Percentiles rank a stretch among this genome's conserved stretches.
Evolutionary conservation across 1,140 invertebrate genomes (phyloP).

Genomic region (Diachasmimorpha longicaudata): DNA sequence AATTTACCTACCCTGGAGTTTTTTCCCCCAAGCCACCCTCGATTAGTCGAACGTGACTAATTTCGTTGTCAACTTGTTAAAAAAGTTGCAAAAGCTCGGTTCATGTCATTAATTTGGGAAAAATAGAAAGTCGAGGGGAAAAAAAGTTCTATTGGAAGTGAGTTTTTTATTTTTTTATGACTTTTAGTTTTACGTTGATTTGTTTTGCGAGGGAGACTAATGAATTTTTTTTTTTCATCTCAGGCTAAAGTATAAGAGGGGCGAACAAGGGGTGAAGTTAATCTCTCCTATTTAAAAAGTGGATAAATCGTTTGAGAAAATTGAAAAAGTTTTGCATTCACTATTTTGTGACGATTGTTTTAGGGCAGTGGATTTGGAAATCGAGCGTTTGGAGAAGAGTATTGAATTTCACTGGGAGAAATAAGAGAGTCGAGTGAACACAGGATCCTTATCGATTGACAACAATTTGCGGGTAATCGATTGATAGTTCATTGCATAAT

Average conservation of each 20-base stretch:
- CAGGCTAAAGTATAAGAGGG: neutral
- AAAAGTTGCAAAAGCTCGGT: slow-evolving; percentile 1
- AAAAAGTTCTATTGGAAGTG: neutral
- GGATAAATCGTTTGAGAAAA: neutral
- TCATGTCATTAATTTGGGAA: slow-evolving; percentile 10
- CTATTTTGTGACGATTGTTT: neutral
- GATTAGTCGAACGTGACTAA: slow-evolving; percentile 24
- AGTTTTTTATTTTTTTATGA: neutral
- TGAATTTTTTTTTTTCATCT: neutral
- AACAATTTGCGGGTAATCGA: no score
- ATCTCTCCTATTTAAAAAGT: neutral
- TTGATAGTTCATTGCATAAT: no score
- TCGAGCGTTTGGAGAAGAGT: neutral
- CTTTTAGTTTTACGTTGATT: neutral
- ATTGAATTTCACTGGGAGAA: neutral
- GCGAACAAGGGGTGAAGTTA: neutral
- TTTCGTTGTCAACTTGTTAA: slow-evolving; percentile 19
- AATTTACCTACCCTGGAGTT: neutral
- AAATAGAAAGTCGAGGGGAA: neutral
- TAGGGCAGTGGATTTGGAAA: neutral
- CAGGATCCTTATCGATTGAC: no score
- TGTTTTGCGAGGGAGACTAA: neutral
- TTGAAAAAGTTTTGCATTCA: neutral
- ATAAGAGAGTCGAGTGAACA: neutral
- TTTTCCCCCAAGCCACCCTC: slow-evolving; percentile 19